Base-by-base conservation (phyloP, 1,140 invertebrate species). In the Limonius californicus region DNA sequence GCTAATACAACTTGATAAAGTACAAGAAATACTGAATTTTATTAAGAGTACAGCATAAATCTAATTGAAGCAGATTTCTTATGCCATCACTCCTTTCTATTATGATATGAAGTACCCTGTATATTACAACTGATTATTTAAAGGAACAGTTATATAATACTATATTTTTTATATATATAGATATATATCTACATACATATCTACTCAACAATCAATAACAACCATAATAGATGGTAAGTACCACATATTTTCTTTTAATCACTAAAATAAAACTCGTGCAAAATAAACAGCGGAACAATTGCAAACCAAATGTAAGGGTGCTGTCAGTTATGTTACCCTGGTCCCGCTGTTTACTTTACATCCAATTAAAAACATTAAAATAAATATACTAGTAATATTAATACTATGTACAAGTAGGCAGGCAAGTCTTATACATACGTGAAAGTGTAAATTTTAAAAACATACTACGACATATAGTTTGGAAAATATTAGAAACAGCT, bases 201-300 rank as follows among this genome's bases (percentile, higher is more conserved):
- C 59, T 61, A 61, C 27, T 61, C 58, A 66, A 60, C 45, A 66
- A 57, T 43, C 47, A 66, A 43, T 61, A 63, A 63, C 58, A 66
- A 63, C 56, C 45, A 50, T 21, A 27, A 27, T 39, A 39, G 19
- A 50, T 50, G 45, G 45, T 50, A 50, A 50, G 16, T 50, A 50
- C 45, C 16, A 19, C 45, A 18, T 50, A 4, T 32, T 32, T 6
- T 6, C 27, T 39, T 18, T 7, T 19, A 50, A 18, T 50, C 42
- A 45, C 14, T 18, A 45, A n/a, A n/a, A 35, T 8, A 35, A n/a
- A n/a, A n/a, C n/a, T 27, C 3, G 3, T 27, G 23, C 3, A 27
- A 27, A 27, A 27, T 27, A 27, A 27, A 27, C 23, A 27, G 23
- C 23, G 9, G 23, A 27, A 27, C 23, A 27, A 27, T 27, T 27